Evolutionary conservation across 2,113 vertebrate genomes (phyloP).

Genomic region (Muntiacus reevesi): DNA sequence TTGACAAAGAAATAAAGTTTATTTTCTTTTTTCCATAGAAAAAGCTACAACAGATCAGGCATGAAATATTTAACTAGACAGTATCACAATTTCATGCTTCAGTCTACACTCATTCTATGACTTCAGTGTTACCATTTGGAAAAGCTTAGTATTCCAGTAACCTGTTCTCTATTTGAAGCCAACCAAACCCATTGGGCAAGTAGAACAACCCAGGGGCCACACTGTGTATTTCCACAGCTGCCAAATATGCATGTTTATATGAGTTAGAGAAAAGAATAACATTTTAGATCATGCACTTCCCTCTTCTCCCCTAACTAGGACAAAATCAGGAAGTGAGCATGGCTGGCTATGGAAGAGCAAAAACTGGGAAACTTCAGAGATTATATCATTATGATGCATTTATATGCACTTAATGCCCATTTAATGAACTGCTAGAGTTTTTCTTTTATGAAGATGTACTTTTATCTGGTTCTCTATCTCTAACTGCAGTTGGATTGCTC

Average conservation of each 20-base stretch:
- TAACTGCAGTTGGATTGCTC: background rate
- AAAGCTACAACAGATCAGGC: constrained; percentile 23
- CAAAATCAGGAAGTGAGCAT: background rate
- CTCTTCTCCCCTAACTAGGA: background rate
- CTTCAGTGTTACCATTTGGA: background rate
- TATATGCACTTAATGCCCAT: background rate
- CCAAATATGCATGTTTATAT: background rate
- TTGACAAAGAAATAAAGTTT: constrained; percentile 24
- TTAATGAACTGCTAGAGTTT: background rate
- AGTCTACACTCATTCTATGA: background rate
- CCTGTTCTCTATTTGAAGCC: constrained; percentile 12
- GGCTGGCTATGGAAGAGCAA: background rate
- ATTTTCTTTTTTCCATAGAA: constrained; percentile 26
- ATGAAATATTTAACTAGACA: constrained; percentile 55
- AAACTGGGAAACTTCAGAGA: background rate
- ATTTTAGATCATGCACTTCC: background rate
- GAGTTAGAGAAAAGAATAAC: background rate
- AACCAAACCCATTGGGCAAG: background rate
- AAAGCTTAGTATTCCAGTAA: background rate
- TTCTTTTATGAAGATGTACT: background rate
- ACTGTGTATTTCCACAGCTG: background rate
- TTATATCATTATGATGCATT: background rate
- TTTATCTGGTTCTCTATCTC: background rate
- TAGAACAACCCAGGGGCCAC: background rate
- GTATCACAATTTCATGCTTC: background rate